A percentile compares a stretch with the other conserved stretches of the same genome.
Conservation (phyloP, 2,888 invertebrate genomes). For the Sussaba pulchella region DNA sequence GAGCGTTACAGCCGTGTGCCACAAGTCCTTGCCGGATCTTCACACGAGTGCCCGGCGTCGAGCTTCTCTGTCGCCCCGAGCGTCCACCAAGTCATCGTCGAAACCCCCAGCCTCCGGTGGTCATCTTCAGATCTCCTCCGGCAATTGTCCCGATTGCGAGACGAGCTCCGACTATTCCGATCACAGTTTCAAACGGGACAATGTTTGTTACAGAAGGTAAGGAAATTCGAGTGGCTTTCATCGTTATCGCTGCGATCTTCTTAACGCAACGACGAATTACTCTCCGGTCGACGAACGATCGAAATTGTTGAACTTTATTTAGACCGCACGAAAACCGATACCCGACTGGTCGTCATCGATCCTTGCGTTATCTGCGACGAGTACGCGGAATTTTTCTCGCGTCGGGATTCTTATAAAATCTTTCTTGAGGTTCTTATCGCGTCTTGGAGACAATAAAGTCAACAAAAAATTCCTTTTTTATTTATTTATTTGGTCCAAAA, state of each 20-base stretch:
- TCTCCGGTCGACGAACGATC: not conserved
- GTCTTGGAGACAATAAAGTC: not conserved
- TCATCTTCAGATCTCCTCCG: conserved; percentile 74
- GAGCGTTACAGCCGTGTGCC: conserved; percentile 84
- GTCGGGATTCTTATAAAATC: not conserved
- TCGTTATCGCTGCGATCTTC: not conserved
- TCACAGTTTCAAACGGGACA: conserved; percentile 82
- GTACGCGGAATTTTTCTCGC: not conserved
- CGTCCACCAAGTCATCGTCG: conserved; percentile 79
- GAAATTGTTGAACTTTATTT: not conserved
- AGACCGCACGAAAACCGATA: not conserved
- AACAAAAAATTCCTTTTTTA: not conserved
- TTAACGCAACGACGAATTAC: not conserved
- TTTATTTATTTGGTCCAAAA: too few species aligned
- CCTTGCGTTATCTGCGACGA: not conserved
- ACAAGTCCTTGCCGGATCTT: conserved; percentile 93
- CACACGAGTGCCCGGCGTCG: conserved; percentile 85
- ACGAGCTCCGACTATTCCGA: conserved; percentile 83
- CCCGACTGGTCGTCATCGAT: not conserved
- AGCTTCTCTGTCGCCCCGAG: conserved; percentile 81
- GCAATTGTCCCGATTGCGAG: conserved; percentile 82
- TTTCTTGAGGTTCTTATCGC: not conserved
- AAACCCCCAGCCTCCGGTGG: conserved; percentile 66
- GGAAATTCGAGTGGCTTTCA: conserved; percentile 1
- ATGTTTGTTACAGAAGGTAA: conserved; percentile 81